Base-by-base conservation (phyloP, 2,113 vertebrate genomes). In the Sprattus sprattus region DNA sequence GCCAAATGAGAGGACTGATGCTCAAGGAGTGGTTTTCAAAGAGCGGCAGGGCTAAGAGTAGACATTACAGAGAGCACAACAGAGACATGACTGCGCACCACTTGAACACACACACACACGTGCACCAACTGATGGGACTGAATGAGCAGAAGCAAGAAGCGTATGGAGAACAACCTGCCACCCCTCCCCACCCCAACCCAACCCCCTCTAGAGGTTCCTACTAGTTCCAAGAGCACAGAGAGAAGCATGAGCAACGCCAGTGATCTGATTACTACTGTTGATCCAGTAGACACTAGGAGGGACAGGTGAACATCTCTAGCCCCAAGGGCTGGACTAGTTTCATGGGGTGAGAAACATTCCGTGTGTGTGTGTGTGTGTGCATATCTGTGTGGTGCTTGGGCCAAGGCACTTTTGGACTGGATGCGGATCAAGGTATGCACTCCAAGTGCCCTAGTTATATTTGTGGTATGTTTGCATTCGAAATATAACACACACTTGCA, bases 101-200 rank as follows among this genome's bases (percentile, higher is more conserved):
- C 13, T 0, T 54, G 44, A 45, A 84, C 57, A 81, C 57, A 89
- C 83, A 84, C 71, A 84, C 25, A 9, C 83, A 15, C 81, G 45
- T 84, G 91, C 75, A 81, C 75, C 85, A 83, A 83, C 83, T 89
- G 82, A 86, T 64, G 57, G 57, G 22, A n/a, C 57, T n/a, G 75
- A 46, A 91, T 90, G 87, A 90, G 89, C 83, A 90, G 64, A 92
- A 92, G 92, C 91, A 91, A 91, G 90, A 89, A 87, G 88, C 67
- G 44, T 25, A 89, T 88, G 88, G 67, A 92, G 85, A 85, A 90
- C 85, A 84, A 54, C 71, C 57, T 46, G 57, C 84, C 22, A 67
- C 82, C 86, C 86, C 87, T 85, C 60, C 78, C 90, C 82, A 84
- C 8, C 67, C 81, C 82, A 39, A 2, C 39, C 39, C 39, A 2